Conservation (phyloP, 92 coral and sea anemone species). For the Scolanthus callimorphus region DNA sequence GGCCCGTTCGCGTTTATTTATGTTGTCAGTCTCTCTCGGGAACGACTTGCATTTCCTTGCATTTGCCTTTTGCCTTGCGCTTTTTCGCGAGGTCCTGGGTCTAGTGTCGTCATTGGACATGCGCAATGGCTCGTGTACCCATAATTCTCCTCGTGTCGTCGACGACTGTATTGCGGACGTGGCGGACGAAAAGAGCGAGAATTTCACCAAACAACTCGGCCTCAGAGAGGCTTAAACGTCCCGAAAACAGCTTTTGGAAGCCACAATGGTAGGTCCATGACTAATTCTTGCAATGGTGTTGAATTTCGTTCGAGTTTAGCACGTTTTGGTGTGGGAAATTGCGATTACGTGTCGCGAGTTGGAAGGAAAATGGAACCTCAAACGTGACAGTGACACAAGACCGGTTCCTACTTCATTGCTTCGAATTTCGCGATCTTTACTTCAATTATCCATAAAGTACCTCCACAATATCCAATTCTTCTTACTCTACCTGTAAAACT, state of each 20-base stretch:
- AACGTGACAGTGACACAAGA: not conserved
- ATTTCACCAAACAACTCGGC: conserved; percentile 61
- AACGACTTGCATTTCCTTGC: too few species aligned
- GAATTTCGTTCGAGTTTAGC: not conserved
- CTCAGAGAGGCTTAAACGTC: conserved; percentile 62
- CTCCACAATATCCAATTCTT: too few species aligned
- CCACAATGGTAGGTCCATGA: conserved; percentile 73
- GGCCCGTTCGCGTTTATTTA: too few species aligned
- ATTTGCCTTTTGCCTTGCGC: too few species aligned
- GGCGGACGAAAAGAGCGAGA: conserved; percentile 68
- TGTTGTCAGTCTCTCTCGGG: too few species aligned
- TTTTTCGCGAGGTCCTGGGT: not conserved
- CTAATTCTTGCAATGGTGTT: too few species aligned
- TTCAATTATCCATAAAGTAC: too few species aligned
- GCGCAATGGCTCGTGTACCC: conserved; percentile 61
- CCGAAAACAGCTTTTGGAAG: conserved; percentile 30
- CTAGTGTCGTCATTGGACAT: conserved; percentile 21
- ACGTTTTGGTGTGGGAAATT: not conserved
- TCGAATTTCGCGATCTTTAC: too few species aligned
- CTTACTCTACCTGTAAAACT: too few species aligned
- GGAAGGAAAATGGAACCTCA: not conserved
- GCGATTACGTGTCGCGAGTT: conserved; percentile 1
- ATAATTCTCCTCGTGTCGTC: conserved; percentile 50
- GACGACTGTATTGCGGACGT: conserved; percentile 93
- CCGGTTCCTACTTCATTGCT: not conserved